Evolutionary conservation across 2,888 invertebrate genomes (phyloP), one percentile per base, ranked within the genome.

Genomic region (Troilus luridus): DNA sequence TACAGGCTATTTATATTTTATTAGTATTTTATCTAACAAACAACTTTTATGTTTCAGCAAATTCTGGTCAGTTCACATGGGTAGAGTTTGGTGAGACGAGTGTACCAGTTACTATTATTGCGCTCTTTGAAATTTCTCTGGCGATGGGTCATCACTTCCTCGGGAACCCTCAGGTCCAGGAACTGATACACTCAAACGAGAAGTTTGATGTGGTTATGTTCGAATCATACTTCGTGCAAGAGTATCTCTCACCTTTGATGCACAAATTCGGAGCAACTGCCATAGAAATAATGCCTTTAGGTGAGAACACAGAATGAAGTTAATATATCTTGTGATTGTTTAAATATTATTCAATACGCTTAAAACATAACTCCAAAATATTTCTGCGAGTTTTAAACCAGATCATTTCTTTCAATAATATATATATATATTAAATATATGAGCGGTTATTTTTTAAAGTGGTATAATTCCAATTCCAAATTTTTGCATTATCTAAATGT

Each of bases 201-300:
- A 64, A 85, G 10, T 92, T 88, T 88, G 92, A 92, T 60, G 85
- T 88, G n/a, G 92, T 92, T 21, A 88, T 92, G 19, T 9, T 56
- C 8, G 67, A 85, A n/a, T 85, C 92, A 2, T 72, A 59, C 56
- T 91, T 60, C 88, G 67, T n/a, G 0, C 92, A 92, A 56, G 85
- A 90, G 9, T 88, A 77, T 59, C 9, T 81, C 9, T 88, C 91
- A 17, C n/a, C 90, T 0, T 41, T 91, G 58, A 77, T 90, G 10
- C 91, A 91, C 91, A 91, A 72, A 56, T 91, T 91, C 91, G 90
- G 92, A 21, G 92, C 92, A 24, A 91, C 91, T 17, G 91, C 59
- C 54, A 92, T 92, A 9, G 91, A 85, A 24, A 27, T 91, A 5
- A 72, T 88, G 85, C 91, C 92, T n/a, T 88, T 91, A 27, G 91